Conservation (phyloP, 1,140 invertebrate species). For the Aleiodes sp. region DNA sequence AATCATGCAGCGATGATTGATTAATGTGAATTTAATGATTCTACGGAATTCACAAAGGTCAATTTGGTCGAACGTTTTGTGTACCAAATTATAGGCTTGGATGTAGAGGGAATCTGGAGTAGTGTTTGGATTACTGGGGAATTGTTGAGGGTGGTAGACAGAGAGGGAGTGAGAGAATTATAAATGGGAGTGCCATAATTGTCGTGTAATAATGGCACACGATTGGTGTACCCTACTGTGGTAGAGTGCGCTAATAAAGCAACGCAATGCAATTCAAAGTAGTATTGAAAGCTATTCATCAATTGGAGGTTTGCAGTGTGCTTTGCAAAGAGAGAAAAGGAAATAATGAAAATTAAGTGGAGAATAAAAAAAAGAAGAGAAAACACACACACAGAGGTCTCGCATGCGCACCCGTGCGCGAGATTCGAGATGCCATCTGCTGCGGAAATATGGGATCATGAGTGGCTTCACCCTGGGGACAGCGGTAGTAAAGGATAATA, state of each 20-base stretch:
- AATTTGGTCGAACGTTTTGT: not conserved
- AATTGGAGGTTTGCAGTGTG: not conserved
- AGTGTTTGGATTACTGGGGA: conserved; percentile 4
- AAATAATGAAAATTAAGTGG: not conserved
- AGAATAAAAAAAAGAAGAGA: not conserved
- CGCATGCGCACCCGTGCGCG: not conserved
- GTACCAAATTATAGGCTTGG: not conserved
- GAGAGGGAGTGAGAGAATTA: not conserved
- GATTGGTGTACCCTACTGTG: not conserved
- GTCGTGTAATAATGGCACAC: conserved; percentile 12
- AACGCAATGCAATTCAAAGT: not conserved
- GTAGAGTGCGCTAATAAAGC: conserved; percentile 29
- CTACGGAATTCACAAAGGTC: conserved; percentile 15
- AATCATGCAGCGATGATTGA: not conserved
- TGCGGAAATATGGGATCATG: conserved; percentile 28
- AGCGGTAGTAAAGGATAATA: not conserved
- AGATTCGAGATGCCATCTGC: conserved; percentile 29
- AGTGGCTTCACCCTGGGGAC: conserved; percentile 29
- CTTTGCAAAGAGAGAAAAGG: not conserved
- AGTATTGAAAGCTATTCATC: conserved; percentile 19
- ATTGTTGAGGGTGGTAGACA: not conserved
- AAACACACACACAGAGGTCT: not conserved
- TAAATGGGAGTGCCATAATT: conserved; percentile 11
- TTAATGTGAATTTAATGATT: not conserved
- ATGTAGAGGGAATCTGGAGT: not conserved